Evolutionary conservation across 2,888 invertebrate species (phyloP).

Genomic region (Andricus quercusramuli): DNA sequence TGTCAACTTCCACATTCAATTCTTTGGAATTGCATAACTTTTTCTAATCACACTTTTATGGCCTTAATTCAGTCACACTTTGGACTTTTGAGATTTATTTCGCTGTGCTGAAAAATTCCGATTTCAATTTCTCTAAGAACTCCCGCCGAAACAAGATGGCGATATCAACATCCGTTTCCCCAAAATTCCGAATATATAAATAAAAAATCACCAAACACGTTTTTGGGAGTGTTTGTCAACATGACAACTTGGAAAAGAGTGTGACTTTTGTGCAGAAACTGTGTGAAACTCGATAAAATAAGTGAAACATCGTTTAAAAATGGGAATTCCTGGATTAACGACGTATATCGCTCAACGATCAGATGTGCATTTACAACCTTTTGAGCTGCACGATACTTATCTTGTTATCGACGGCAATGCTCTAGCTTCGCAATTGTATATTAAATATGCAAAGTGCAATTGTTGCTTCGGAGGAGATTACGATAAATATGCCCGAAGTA

Average conservation of each 20-base stretch:
- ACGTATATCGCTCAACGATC: conserved; percentile 87
- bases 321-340: conserved; percentile 94
- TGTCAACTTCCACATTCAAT: no score
- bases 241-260: neutral
- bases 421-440: conserved; percentile 86
- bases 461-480: conserved; percentile 93
- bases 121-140: neutral
- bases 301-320: conserved; percentile 70
- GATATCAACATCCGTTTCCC: neutral
- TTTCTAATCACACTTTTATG: no score
- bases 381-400: conserved; percentile 84
- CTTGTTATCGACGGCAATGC: conserved; percentile 91
- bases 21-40: no score
- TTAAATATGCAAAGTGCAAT: conserved; percentile 81
- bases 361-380: conserved; percentile 83
- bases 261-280: neutral
- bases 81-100: no score
- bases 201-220: neutral
- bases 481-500: conserved; percentile 85
- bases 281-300: neutral
- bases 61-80: no score
- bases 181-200: neutral
- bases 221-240: neutral
- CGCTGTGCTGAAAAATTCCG: no score
- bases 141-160: conserved; percentile 24